Evolutionary conservation across 2,888 invertebrate genomes (phyloP).

Genomic region (Drosophila kambysellisi): DNA sequence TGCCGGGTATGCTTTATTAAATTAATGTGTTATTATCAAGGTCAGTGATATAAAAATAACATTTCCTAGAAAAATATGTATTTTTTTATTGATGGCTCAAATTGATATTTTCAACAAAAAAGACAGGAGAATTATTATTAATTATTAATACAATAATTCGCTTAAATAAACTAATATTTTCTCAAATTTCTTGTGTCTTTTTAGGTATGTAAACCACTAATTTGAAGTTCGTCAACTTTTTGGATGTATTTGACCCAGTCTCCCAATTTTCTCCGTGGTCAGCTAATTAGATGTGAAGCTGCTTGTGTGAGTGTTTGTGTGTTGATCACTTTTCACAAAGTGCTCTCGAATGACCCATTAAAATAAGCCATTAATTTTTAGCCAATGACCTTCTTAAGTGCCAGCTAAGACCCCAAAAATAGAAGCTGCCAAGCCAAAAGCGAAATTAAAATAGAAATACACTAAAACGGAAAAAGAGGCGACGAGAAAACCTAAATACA

Average conservation of each 20-base stretch:
- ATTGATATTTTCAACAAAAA: background rate
- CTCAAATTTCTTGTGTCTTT: constrained; percentile 36
- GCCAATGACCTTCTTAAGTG: constrained; percentile 71
- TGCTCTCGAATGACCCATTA: constrained; percentile 76
- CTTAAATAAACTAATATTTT: constrained; percentile 22
- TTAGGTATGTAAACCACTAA: constrained; percentile 51
- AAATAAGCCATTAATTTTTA: constrained; percentile 68
- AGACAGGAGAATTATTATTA: background rate
- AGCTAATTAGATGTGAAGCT: constrained; percentile 50
- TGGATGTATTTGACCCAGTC: constrained; percentile 40
- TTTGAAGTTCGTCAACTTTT: constrained; percentile 35
- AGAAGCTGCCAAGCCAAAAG: constrained; percentile 18
- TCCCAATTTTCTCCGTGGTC: constrained; percentile 18
- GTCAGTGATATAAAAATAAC: background rate
- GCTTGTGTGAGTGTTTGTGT: constrained; percentile 11
- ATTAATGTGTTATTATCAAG: background rate
- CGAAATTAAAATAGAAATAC: constrained; percentile 49
- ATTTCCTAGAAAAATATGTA: background rate
- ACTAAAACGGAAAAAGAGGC: constrained; percentile 3
- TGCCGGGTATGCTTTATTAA: background rate
- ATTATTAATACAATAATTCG: background rate
- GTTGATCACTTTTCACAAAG: constrained; percentile 63
- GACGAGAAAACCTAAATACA: constrained; percentile 22
- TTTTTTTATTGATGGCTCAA: background rate
- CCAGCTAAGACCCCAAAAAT: constrained; percentile 30